phyloP scores from a whole-genome alignment of 1,140 invertebrate species.

The Zaprionus inermis region DNA sequence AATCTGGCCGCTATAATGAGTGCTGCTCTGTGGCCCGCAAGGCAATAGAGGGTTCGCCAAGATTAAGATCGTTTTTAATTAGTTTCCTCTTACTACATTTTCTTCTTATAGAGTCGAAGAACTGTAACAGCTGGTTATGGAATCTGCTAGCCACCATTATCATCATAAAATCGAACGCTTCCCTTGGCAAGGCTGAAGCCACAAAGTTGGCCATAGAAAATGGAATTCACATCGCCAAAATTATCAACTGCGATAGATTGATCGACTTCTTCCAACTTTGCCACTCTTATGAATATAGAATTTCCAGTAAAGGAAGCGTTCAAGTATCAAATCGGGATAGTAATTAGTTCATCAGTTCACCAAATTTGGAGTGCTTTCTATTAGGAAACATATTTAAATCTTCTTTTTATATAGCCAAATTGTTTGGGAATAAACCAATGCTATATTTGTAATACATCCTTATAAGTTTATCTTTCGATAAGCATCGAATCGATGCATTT shows the following conservation, averaged over 20 bases:
- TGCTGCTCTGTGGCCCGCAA: constrained; percentile 67
- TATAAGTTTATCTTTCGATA: neutral
- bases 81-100: neutral
- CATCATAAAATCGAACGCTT: constrained; percentile 64
- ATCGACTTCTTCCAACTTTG: constrained; percentile 52
- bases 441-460: neutral
- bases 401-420: neutral
- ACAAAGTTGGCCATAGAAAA: constrained; percentile 48
- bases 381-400: neutral
- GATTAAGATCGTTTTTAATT: neutral
- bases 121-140: constrained; percentile 69
- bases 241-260: constrained; percentile 33
- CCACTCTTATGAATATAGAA: constrained; percentile 53
- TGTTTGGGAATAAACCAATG: neutral
- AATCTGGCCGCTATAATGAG: constrained; percentile 63
- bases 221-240: constrained; percentile 39
- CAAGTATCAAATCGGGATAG: constrained; percentile 28
- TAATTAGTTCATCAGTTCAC: neutral
- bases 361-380: neutral
- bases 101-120: constrained; percentile 52
- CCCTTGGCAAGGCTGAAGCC: constrained; percentile 65
- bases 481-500: neutral
- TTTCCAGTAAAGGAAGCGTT: constrained; percentile 42
- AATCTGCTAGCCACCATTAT: constrained; percentile 60
- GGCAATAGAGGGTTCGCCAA: constrained; percentile 51